Base-by-base conservation (phyloP, 2,113 vertebrate genomes). In the Dipodomys merriami region DNA sequence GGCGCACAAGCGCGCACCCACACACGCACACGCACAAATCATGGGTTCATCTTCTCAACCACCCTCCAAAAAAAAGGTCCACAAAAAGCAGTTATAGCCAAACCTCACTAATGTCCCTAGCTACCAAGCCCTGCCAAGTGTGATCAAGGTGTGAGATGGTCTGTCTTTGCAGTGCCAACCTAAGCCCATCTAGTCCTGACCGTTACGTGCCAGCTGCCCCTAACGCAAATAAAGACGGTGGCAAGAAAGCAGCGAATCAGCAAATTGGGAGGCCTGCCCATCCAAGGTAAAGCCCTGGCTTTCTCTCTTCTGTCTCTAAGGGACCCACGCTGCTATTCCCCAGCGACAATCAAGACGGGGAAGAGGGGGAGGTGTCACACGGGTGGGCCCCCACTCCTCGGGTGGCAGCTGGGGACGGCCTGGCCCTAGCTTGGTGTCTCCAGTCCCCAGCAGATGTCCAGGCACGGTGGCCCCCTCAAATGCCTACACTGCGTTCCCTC, bases 251-350 rank as follows among this genome's bases (percentile, higher is more conserved):
- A 44, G 64, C 19, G 1, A 81, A 49, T 22, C 53, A 57, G 30
- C 20, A 73, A 64, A 33, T 57, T 18, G 53, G 53, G 53, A 13
- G 4, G 2, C 53, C 16, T 46, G 62, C 64, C n/a, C 12, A 33
- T 22, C 33, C 46, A 16, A 0, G 0, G 7, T n/a, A 30, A 83
- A 39, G 35, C 15, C 60, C n/a, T 62, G 22, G 5, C 13, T 39
- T 0, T 1, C 44, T 20, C 1, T 33, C 30, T 9, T 2, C 25
- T 49, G 13, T 16, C 5, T 2, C 29, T 20, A 20, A 64, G 64
- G 8, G 20, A 44, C 29, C 71, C 74, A 60, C 44, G 35, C 44
- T 20, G 16, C 9, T 12, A 1, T 46, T 76, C 10, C 16, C n/a
- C 49, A 22, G 22, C 15, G 25, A 2, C 16, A 53, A 57, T 30